Percentiles rank a stretch among this genome's conserved stretches.
phyloP scores from a whole-genome alignment of 2,797 vertebrate genomes.

The Arremon aurantiirostris region DNA sequence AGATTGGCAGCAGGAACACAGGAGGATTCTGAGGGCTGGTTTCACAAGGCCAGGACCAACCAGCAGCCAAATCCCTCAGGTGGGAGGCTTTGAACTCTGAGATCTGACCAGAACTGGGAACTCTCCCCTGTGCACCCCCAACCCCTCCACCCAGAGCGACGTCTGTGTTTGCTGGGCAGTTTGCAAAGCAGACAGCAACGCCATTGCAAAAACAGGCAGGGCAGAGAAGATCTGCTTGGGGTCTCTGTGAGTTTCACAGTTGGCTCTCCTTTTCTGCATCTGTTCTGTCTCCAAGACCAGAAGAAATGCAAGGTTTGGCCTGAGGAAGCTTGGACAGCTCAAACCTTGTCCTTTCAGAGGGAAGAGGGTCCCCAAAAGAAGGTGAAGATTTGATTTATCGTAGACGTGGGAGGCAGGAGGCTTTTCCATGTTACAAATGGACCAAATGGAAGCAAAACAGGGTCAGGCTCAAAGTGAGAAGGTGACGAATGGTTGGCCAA shows the following conservation, averaged over 20 bases:
- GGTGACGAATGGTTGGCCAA: not conserved
- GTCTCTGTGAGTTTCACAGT: not conserved
- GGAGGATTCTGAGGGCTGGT: fast-evolving
- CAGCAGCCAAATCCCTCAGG: not conserved
- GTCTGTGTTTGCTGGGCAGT: fast-evolving
- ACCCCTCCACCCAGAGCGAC: fast-evolving
- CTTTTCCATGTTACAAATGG: fast-evolving
- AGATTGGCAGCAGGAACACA: not conserved
- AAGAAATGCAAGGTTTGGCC: not conserved
- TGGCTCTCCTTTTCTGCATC: not conserved
- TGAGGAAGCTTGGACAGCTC: not conserved
- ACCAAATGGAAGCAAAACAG: not conserved
- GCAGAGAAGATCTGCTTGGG: not conserved
- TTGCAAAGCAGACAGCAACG: not conserved
- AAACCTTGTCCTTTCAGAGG: not conserved
- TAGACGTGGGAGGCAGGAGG: not conserved
- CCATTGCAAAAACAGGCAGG: fast-evolving
- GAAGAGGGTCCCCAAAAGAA: not conserved
- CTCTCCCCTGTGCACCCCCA: not conserved
- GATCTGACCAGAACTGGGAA: not conserved
- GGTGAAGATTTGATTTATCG: not conserved
- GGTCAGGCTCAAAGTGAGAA: not conserved
- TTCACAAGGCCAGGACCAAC: not conserved
- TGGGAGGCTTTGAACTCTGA: not conserved
- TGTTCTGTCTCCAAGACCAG: fast-evolving